Evolutionary conservation across 2,888 invertebrate genomes (phyloP).

Genomic region (Flexamia atlantica): DNA sequence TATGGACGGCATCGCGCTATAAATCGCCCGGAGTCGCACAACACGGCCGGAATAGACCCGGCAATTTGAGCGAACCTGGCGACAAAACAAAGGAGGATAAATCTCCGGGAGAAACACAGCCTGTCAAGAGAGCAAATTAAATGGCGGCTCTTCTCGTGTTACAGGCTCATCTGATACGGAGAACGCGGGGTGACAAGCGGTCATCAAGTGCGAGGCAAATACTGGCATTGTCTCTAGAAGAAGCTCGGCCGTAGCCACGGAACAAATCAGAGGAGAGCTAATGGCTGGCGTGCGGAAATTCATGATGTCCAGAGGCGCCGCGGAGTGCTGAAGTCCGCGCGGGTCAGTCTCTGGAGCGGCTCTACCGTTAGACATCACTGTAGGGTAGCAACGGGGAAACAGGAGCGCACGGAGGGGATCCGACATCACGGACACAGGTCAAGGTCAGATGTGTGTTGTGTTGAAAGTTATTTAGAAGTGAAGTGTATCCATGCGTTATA

Average conservation of each 20-base stretch:
- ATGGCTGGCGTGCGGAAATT: constrained; percentile 24
- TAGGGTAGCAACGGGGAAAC: not conserved
- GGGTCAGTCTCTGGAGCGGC: constrained; percentile 16
- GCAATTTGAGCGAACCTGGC: constrained; percentile 52
- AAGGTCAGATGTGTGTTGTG: too few relatives aligned
- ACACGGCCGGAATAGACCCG: constrained; percentile 7
- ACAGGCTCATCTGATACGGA: constrained; percentile 28
- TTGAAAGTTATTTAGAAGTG: too few relatives aligned
- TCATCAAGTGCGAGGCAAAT: constrained; percentile 8
- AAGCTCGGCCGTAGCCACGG: not conserved
- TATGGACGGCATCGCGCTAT: constrained; percentile 1
- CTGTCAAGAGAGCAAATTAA: constrained; percentile 17
- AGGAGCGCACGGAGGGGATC: not conserved
- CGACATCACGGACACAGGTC: too few relatives aligned
- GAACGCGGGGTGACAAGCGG: constrained; percentile 11
- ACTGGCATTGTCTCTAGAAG: not conserved
- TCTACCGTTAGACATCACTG: not conserved
- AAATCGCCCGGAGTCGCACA: constrained; percentile 11
- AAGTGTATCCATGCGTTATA: too few relatives aligned
- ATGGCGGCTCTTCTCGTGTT: constrained; percentile 42
- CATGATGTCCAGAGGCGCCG: constrained; percentile 36
- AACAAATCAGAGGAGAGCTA: constrained; percentile 13
- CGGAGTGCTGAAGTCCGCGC: not conserved
- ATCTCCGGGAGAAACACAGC: constrained; percentile 16
- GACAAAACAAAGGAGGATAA: constrained; percentile 56